Conservation (phyloP, 2,888 invertebrate genomes). For the Thyatira batis region DNA sequence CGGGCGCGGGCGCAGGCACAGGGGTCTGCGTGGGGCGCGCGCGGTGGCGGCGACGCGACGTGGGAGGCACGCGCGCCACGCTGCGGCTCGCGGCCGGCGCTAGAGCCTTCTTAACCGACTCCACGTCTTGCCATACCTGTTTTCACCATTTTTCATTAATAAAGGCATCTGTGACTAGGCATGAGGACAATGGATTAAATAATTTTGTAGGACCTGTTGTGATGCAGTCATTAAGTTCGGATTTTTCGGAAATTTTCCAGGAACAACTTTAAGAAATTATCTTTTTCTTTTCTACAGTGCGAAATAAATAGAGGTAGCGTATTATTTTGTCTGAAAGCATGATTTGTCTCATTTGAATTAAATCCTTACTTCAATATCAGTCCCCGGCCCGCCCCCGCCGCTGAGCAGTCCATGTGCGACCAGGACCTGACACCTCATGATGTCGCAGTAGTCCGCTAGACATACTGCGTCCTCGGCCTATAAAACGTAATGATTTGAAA, state of each 20-base stretch:
- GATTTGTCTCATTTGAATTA: background rate
- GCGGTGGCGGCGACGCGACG: slow-evolving; percentile 42
- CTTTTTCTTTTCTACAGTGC: too few species aligned
- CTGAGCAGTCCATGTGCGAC: slow-evolving; percentile 87
- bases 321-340: background rate
- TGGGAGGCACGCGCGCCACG: slow-evolving; percentile 66
- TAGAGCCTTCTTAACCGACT: slow-evolving; percentile 85
- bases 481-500: too few species aligned
- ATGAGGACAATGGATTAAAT: too few species aligned
- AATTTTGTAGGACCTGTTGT: too few species aligned
- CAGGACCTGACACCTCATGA: slow-evolving; percentile 96
- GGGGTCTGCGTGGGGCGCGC: slow-evolving; percentile 24
- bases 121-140: slow-evolving; percentile 88
- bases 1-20: slow-evolving; percentile 42
- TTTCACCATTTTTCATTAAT: background rate
- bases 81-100: slow-evolving; percentile 81
- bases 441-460: slow-evolving; percentile 96
- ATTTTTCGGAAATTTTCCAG: too few species aligned
- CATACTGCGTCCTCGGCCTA: slow-evolving; percentile 96
- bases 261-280: too few species aligned
- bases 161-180: background rate
- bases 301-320: background rate
- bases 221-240: too few species aligned
- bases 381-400: slow-evolving; percentile 85
- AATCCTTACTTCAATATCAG: slow-evolving; percentile 86